Evolutionary conservation across 1,140 invertebrate species (phyloP).

Genomic region (Rhagoletis zephyria): DNA sequence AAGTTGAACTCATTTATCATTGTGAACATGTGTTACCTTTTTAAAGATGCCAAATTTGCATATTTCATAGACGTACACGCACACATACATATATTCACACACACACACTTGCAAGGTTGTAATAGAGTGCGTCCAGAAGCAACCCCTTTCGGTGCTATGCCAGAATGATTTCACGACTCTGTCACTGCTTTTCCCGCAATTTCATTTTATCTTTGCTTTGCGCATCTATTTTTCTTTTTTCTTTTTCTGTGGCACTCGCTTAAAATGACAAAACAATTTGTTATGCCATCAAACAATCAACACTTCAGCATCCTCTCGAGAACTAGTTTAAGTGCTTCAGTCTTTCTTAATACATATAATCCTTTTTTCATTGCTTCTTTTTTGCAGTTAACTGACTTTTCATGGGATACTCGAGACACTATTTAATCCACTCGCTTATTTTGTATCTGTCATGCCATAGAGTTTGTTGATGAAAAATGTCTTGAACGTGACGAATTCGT

Average conservation of each 20-base stretch:
- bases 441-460: background rate
- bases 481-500: conserved; percentile 44
- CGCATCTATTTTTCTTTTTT: background rate
- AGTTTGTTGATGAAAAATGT: conserved; percentile 31
- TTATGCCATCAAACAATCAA: conserved; percentile 50
- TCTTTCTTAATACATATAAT: background rate
- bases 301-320: conserved; percentile 26
- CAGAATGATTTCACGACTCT: background rate
- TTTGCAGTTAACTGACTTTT: conserved; percentile 19
- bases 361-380: too few relatives aligned
- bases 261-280: conserved; percentile 51
- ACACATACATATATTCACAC: background rate
- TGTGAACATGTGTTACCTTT: conserved; percentile 29
- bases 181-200: background rate
- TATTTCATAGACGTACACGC: background rate
- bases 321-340: conserved; percentile 50
- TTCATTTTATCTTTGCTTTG: conserved; percentile 8
- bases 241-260: background rate
- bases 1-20: conserved; percentile 38
- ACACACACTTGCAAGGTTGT: background rate
- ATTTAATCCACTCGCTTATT: conserved; percentile 15
- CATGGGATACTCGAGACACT: conserved; percentile 22
- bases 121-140: too few relatives aligned
- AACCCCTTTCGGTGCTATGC: background rate
- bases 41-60: conserved; percentile 44